Evolutionary conservation across 2,888 invertebrate genomes (phyloP), one percentile per base, ranked within the genome.

Genomic region (Pseudococcus viburni): DNA sequence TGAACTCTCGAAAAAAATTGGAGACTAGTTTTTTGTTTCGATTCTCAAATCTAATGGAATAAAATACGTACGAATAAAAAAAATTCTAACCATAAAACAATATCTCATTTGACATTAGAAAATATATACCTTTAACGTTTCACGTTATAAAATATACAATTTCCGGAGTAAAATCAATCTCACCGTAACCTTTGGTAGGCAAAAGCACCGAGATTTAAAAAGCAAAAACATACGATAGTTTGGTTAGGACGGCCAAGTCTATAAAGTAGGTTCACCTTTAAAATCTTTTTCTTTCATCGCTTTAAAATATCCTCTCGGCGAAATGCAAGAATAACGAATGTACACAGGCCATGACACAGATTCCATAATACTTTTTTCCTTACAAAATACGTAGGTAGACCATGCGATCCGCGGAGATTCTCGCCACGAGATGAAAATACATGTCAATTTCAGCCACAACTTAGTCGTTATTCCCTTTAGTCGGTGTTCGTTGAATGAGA

Each of bases 371-470:
- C 42, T 42, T 42, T 42, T 42, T 26, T 33, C n/a, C 15, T 33
- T 73, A 17, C 5, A 42, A 42, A 42, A 42, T 8, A 42, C 26
- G 26, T 33, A 42, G 3, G 26, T 33, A 42, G 3, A 73, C 33
- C 22, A 68, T 68, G 1, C 26, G 26, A 26, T 68, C 15, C 26
- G 68, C 9, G 4, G 26, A 33, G 73, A 73, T 73, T 73, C 73
- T 73, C 15, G 33, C 26, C 11, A 73, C 26, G 64, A 39, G 26
- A 46, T 83, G 80, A 19, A 83, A 83, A 83, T 33, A 73, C 80
- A 46, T 46, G 80, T 83, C 80, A 83, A 83, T 46, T 46, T 83
- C 80, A 83, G 80, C 80, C 46, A 33, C 46, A 46, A 46, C 46
- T 46, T 83, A 33, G 73, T 33, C 19, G 19, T 46, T 83, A 46